Evolutionary conservation across 2,888 invertebrate genomes (phyloP).

Genomic region (Eupithecia abbreviata): DNA sequence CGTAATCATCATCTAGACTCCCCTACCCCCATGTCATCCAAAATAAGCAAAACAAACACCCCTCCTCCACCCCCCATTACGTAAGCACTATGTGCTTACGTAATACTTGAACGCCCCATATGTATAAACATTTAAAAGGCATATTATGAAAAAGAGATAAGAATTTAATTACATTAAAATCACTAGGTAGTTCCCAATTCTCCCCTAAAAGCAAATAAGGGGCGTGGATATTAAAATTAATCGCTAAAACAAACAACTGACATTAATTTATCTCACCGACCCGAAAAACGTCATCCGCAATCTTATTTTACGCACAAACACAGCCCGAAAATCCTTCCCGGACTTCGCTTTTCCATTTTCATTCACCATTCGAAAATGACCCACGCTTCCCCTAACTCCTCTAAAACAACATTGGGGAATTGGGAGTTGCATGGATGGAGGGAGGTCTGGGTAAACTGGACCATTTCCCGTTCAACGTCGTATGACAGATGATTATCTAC

Average conservation of each 20-base stretch:
- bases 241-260: slow-evolving; percentile 38
- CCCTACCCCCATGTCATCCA: too few relatives aligned
- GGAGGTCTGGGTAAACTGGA: slow-evolving; percentile 62
- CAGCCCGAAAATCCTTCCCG: slow-evolving; percentile 67
- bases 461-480: slow-evolving; percentile 65
- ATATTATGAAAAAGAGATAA: background rate
- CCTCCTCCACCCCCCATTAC: too few relatives aligned
- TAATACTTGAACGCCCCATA: too few relatives aligned
- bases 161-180: background rate
- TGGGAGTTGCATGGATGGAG: slow-evolving; percentile 48
- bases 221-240: slow-evolving; percentile 27
- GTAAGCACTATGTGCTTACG: too few relatives aligned
- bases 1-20: too few relatives aligned
- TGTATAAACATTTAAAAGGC: background rate
- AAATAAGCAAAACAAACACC: too few relatives aligned
- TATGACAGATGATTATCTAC: slow-evolving; percentile 83
- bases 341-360: slow-evolving; percentile 69
- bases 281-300: slow-evolving; percentile 69
- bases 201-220: slow-evolving; percentile 15
- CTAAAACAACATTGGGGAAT: slow-evolving; percentile 42
- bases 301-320: slow-evolving; percentile 73
- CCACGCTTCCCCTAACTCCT: slow-evolving; percentile 40
- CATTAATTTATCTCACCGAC: slow-evolving; percentile 54
- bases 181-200: background rate
- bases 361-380: slow-evolving; percentile 49